Evolutionary conservation across 2,113 vertebrate species (phyloP).

Genomic region (Ptilorrhoa leucosticta): DNA sequence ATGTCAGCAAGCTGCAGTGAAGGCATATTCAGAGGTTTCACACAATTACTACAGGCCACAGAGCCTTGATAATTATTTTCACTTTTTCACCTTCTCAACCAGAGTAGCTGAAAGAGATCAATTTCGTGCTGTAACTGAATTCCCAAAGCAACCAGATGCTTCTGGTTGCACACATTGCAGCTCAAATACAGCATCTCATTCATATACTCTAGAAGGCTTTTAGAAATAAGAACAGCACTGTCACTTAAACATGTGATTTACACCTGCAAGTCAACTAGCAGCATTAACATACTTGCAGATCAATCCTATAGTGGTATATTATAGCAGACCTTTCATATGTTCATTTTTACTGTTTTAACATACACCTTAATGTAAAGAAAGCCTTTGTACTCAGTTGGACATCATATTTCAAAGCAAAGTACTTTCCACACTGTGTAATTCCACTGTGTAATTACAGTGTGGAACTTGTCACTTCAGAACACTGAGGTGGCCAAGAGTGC

Average conservation of each 20-base stretch:
- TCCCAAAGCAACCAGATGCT: slow-evolving; percentile 27
- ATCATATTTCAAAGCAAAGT: background rate
- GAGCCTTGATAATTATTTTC: slow-evolving; percentile 54
- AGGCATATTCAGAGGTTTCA: slow-evolving; percentile 12
- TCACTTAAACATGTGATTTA: background rate
- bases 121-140: slow-evolving; percentile 31
- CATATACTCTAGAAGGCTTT: background rate
- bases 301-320: background rate
- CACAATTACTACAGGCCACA: slow-evolving; percentile 11
- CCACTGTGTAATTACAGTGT: background rate
- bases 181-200: background rate
- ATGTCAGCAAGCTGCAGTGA: slow-evolving; percentile 6
- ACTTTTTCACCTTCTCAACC: slow-evolving; percentile 52
- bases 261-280: slow-evolving; percentile 10
- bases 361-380: background rate
- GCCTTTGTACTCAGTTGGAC: background rate
- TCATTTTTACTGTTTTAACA: background rate
- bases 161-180: slow-evolving; percentile 1
- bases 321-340: background rate
- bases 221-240: background rate
- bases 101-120: slow-evolving; percentile 40
- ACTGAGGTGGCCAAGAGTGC: background rate
- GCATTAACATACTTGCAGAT: background rate
- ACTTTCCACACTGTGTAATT: background rate
- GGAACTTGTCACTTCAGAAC: background rate